A percentile compares a stretch with the other conserved stretches of the same genome.
These are phyloP conservation scores for Nasonia longicornis DNA, from an alignment of 1,140 invertebrate genomes.

Conservation along the genomic window DNA sequence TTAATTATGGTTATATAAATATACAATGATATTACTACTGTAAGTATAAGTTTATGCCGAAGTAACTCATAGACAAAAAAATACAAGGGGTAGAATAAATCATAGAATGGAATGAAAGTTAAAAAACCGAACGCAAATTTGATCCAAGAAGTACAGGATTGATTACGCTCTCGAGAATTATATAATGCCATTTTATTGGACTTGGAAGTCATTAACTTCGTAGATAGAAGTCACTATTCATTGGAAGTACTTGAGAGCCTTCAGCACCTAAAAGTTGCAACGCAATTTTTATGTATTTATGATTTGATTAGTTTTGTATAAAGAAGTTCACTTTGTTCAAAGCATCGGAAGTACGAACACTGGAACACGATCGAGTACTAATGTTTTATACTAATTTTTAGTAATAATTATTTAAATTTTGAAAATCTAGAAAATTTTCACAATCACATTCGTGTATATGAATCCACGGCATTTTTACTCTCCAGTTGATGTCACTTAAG, in stretches of 20 bases:
- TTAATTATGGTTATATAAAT: neutral
- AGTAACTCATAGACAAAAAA: conserved; percentile 3
- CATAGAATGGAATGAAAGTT: neutral
- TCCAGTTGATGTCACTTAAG: neutral
- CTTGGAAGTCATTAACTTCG: too few species aligned
- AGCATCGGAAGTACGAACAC: neutral
- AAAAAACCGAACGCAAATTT: neutral
- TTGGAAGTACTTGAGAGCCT: conserved; percentile 13
- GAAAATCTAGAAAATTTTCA: neutral
- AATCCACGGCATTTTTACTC: neutral
- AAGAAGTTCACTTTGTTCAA: neutral
- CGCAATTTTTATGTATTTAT: neutral
- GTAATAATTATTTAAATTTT: neutral
- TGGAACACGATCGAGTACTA: neutral
- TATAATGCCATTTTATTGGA: neutral
- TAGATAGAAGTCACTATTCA: neutral
- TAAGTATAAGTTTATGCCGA: conserved; percentile 7
- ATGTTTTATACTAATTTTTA: neutral
- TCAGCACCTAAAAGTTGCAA: conserved; percentile 6
- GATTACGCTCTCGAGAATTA: neutral
- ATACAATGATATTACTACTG: neutral
- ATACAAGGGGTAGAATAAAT: neutral
- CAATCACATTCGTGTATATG: neutral
- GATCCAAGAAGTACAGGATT: neutral
- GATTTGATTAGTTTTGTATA: neutral